Evolutionary conservation across 2,888 invertebrate genomes (phyloP), one percentile per base, ranked within the genome.

Genomic region (Scaptomyza caliginosa): DNA sequence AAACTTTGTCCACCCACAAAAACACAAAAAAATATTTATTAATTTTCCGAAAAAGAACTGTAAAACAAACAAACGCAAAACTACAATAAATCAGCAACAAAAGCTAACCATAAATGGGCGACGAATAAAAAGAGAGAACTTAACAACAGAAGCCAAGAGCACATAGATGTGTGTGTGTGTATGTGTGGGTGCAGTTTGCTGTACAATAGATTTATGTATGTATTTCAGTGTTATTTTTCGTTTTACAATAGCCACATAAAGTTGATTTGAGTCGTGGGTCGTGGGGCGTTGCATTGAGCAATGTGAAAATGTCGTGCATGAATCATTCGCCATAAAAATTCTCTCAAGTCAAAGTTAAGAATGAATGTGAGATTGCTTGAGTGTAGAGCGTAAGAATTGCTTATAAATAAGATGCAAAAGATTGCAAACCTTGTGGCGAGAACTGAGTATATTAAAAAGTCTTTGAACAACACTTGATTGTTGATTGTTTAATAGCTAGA

Each of bases 271-370:
- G 49, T 16, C 43, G 28, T 34, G 32, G 52, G 54, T 65, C 59
- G 16, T 8, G 16, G 16, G 13, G 10, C 3, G 63, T 59, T 69
- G 52, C 69, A 69, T 67, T 54, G 59, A 49, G 56, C 67, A 60
- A 38, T 67, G 60, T 32, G 67, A 74, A 75, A 77, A 77, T 67
- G 80, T 74, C 67, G 60, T 68, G 72, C 39, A 67, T 71, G 71
- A 71, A 56, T 72, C 72, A 72, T 68, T 34, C 21, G 42, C 30
- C 32, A 49, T 66, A 28, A 67, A 48, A 16, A 34, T 34, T 34
- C 2, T 56, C 48, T 32, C 54, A 32, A 36, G 23, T 16, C 24
- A 46, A 30, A 56, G 59, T 59, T 48, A 28, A 42, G 38, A 43
- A 32, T 13, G 13, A 49, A 57, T 46, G 38, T 51, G 7, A 32